phyloP scores from a whole-genome alignment of 2,113 vertebrate species.

The Oreochromis spilurus region DNA sequence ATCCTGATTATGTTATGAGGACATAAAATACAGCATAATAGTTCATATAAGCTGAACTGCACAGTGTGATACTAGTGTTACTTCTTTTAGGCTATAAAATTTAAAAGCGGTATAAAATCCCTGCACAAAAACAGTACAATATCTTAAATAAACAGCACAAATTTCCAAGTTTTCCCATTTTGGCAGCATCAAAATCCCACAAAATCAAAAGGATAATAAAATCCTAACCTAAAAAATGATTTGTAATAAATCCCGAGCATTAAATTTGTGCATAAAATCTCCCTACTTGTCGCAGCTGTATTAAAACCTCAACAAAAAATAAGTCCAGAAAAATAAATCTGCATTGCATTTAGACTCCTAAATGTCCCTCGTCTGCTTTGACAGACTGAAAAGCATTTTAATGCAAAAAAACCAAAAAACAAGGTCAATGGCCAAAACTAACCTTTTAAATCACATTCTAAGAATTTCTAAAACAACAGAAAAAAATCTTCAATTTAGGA shows the following conservation, averaged over 20 bases:
- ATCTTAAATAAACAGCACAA: background rate
- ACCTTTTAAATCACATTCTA: background rate
- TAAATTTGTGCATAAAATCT: background rate
- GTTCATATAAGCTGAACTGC: background rate
- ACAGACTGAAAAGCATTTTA: background rate
- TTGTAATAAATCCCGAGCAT: background rate
- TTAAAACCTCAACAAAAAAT: background rate
- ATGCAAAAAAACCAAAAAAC: rapidly evolving
- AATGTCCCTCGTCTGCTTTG: background rate
- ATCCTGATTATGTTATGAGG: background rate
- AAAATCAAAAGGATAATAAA: background rate
- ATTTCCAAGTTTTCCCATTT: background rate
- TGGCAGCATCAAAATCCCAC: background rate
- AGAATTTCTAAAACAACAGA: background rate
- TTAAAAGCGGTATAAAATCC: background rate
- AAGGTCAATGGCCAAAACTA: background rate
- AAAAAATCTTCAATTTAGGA: background rate
- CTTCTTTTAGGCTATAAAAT: background rate
- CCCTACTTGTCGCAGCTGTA: background rate
- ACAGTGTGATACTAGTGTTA: background rate
- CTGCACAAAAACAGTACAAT: background rate
- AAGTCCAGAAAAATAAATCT: background rate
- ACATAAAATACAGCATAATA: background rate
- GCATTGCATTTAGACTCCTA: background rate
- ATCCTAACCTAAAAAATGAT: background rate